Base-by-base conservation (phyloP, 2,888 invertebrate species). In the Eupithecia insigniata region DNA sequence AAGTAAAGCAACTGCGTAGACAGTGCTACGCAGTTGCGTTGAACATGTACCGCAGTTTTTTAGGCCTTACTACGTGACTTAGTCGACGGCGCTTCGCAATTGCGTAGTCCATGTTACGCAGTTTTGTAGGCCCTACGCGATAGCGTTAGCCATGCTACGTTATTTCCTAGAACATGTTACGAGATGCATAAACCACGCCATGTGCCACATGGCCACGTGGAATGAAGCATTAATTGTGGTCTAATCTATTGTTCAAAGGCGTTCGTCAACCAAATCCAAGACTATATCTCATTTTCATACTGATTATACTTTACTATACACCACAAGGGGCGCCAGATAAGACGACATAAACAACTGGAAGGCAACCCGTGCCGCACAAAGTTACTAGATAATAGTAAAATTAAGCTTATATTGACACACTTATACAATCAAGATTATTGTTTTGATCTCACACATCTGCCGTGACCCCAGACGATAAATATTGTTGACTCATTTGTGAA, bases 401-500 rank as follows among this genome's bases (percentile, higher is more conserved):
- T 78, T 79, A 78, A 80, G 72, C 76, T 79, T 82, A 76, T 78
- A 78, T 80, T 85, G 84, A 85, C 84, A 84, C 76, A 83, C 78
- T 81, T 83, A 71, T 76, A 64, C 60, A 62, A 77, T 77, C 76
- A 75, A 76, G 72, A 70, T 81, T 81, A 79, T 82, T 80, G 80
- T 80, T 79, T 76, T 65, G 69, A 80, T 78, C 72, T 77, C 69
- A 73, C 67, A 70, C 78, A 69, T 79, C 74, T 76, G 71, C 77
- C 78, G 74, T 81, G 85, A 85, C 85, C 84, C 76, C 62, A 71
- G 71, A 18, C 70, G 70, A 66, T 79, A 79, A 78, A 69, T 69
- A 72, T 43, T 73, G 79, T 83, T 82, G 79, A 82, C 77, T 83
- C 80, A 84, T 85, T 85, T 85, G 82, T 82, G 82, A 83, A 85